A percentile compares a stretch with the other conserved stretches of the same genome.
These are phyloP conservation scores for Psix sp. DNA, from an alignment of 1,140 invertebrate genomes.

Conservation along the genomic window DNA sequence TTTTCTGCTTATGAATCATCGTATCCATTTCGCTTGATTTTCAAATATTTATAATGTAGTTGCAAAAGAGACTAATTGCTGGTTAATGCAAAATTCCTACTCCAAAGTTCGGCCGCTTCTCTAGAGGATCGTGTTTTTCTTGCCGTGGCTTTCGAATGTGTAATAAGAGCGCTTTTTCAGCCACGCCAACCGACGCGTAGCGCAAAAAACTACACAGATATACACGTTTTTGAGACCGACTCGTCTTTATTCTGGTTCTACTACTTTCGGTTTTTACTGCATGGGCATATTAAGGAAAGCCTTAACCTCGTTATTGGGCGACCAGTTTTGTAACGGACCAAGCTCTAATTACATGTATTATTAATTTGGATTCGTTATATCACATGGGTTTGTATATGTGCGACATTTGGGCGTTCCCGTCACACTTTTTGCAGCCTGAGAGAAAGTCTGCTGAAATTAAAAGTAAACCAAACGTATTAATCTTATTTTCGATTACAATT, in stretches of 20 bases:
- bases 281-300: conserved; percentile 24
- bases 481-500: conserved; percentile 20
- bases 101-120: too few relatives aligned
- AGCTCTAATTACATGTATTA: conserved; percentile 46
- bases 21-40: conserved; percentile 19
- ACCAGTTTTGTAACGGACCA: conserved; percentile 43
- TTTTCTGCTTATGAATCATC: conserved; percentile 24
- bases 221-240: conserved; percentile 1
- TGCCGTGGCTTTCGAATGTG: conserved; percentile 7
- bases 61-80: too few relatives aligned
- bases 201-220: conserved; percentile 29
- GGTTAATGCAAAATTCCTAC: too few relatives aligned
- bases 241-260: conserved; percentile 42
- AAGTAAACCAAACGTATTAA: conserved; percentile 37
- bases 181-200: too few relatives aligned
- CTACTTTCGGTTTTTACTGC: conserved; percentile 50
- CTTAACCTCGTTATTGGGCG: conserved; percentile 51
- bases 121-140: too few relatives aligned
- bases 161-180: conserved; percentile 20
- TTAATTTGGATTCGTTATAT: conserved; percentile 31
- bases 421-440: conserved; percentile 15
- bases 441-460: conserved; percentile 51
- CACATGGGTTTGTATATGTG: conserved; percentile 23
- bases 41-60: too few relatives aligned
- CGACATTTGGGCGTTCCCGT: conserved; percentile 24